Evolutionary conservation across 2,113 vertebrate species (phyloP).

Genomic region (Cyprinodon tularosa): DNA sequence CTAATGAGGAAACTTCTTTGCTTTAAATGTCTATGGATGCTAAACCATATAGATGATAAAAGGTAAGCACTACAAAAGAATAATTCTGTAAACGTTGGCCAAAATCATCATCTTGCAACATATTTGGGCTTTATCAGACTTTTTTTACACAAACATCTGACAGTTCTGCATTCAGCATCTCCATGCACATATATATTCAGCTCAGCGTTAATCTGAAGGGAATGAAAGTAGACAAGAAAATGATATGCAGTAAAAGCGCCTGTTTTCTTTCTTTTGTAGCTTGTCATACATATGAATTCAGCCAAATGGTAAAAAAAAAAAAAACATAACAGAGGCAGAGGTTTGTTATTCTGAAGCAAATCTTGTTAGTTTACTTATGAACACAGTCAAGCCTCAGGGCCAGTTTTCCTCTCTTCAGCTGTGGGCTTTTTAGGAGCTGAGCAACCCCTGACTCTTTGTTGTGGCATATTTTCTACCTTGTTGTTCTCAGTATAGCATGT

Average conservation of each 20-base stretch:
- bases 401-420: neutral
- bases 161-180: slow-evolving; percentile 24
- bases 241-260: slow-evolving; percentile 26
- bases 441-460: neutral
- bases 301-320: neutral
- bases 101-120: neutral
- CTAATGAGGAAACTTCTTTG: too few relatives aligned
- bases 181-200: slow-evolving; percentile 10
- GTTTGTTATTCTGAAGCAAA: neutral
- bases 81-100: too few relatives aligned
- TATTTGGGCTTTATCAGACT: neutral
- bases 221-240: slow-evolving; percentile 37
- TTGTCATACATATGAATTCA: slow-evolving; percentile 9
- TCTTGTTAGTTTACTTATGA: neutral
- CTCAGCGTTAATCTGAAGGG: slow-evolving; percentile 30
- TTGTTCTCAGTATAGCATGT: slow-evolving; percentile 7
- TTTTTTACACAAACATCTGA: slow-evolving; percentile 7
- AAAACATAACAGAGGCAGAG: neutral
- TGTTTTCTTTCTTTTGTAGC: slow-evolving; percentile 17
- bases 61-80: too few relatives aligned
- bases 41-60: neutral
- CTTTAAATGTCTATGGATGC: too few relatives aligned
- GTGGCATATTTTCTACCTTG: neutral
- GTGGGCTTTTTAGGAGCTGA: neutral
- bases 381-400: neutral